phyloP scores from a whole-genome alignment of 2,888 invertebrate genomes.

The Eledone cirrhosa region DNA sequence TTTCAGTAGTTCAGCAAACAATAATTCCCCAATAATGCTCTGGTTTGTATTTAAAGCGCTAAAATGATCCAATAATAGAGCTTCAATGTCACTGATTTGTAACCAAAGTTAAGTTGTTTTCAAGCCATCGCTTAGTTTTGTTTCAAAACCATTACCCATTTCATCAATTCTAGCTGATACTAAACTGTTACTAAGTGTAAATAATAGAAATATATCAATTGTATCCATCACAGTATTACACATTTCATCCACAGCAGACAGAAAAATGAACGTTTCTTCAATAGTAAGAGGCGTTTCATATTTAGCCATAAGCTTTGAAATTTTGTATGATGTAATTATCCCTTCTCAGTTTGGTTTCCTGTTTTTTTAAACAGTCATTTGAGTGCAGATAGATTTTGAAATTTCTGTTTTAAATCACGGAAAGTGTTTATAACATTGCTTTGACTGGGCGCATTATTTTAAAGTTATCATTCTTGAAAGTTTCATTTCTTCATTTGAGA shows the following conservation, averaged over 20 bases:
- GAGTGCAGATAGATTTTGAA: too few relatives aligned
- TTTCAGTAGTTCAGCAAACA: background rate
- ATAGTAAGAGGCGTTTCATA: too few relatives aligned
- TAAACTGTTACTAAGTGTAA: background rate
- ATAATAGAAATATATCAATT: background rate
- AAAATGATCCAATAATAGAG: too few relatives aligned
- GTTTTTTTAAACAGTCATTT: too few relatives aligned
- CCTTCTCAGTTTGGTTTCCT: too few relatives aligned
- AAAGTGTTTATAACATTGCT: too few relatives aligned
- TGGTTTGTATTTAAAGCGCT: background rate
- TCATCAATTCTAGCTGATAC: background rate
- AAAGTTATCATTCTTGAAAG: too few relatives aligned
- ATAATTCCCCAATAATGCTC: background rate
- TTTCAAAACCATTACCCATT: background rate
- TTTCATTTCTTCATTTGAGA: too few relatives aligned
- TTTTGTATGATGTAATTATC: too few relatives aligned
- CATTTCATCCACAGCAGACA: background rate
- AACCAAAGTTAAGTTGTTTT: background rate
- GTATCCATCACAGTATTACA: constrained; percentile 2
- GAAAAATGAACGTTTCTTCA: background rate
- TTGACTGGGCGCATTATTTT: too few relatives aligned
- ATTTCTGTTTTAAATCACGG: too few relatives aligned
- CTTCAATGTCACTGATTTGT: background rate
- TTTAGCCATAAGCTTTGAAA: too few relatives aligned
- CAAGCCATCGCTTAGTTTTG: background rate